Percentiles rank a stretch among this genome's conserved stretches.
Evolutionary conservation across 2,888 invertebrate species (phyloP).

Genomic region (Eupsilia transversa): DNA sequence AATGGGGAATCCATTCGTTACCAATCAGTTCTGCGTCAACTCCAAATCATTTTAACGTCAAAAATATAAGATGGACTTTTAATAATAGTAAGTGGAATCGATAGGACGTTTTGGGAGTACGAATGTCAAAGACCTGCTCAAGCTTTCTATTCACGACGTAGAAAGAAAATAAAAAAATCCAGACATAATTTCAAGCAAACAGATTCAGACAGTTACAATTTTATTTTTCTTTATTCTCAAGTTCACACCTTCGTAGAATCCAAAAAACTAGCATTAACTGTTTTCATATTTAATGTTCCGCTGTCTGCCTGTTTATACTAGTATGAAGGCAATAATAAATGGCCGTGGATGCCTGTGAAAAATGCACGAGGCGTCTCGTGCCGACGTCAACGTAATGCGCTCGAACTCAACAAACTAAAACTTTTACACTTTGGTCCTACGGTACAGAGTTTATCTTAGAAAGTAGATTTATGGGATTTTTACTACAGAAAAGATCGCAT

Average conservation of each 20-base stretch:
- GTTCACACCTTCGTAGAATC: slow-evolving; percentile 20
- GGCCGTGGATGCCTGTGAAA: slow-evolving; percentile 56
- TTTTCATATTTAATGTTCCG: slow-evolving; percentile 41
- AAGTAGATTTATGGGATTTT: slow-evolving; percentile 77
- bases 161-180: background rate
- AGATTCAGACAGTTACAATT: background rate
- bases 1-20: slow-evolving; percentile 22
- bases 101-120: background rate
- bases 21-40: slow-evolving; percentile 19
- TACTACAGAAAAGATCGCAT: slow-evolving; percentile 66
- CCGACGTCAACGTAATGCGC: slow-evolving; percentile 55
- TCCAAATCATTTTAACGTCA: slow-evolving; percentile 16
- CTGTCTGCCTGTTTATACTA: slow-evolving; percentile 42
- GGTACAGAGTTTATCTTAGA: slow-evolving; percentile 72
- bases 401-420: slow-evolving; percentile 68
- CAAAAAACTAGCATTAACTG: slow-evolving; percentile 16
- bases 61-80: slow-evolving; percentile 1
- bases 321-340: slow-evolving; percentile 58
- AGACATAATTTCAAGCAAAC: background rate
- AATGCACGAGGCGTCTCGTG: slow-evolving; percentile 60
- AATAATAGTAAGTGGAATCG: slow-evolving; percentile 9
- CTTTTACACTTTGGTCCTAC: slow-evolving; percentile 69
- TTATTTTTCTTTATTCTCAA: slow-evolving; percentile 6
- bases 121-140: background rate
- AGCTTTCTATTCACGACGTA: background rate